These are phyloP conservation scores for Dryobotodes eremita DNA, from an alignment of 2,888 invertebrate genomes.

Conservation along the genomic window DNA sequence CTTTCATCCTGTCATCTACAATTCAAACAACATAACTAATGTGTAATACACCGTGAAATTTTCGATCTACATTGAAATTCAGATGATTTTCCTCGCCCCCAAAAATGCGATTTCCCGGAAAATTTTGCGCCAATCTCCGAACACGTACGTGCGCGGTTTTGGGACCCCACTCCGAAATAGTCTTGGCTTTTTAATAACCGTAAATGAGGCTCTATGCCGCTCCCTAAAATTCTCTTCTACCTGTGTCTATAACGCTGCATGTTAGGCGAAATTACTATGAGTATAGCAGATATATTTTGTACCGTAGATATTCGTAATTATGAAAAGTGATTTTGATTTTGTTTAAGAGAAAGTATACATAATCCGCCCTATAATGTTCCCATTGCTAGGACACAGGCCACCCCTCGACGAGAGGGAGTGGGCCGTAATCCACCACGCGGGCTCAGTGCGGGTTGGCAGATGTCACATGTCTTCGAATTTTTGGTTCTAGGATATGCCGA, in stretches of 20 bases:
- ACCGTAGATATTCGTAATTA: not conserved
- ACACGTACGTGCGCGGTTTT: slow-evolving; percentile 63
- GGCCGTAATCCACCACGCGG: too few species aligned
- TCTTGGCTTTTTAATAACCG: slow-evolving; percentile 79
- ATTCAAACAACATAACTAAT: slow-evolving; percentile 22
- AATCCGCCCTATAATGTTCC: too few species aligned
- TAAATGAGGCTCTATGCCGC: slow-evolving; percentile 70
- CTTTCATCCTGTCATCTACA: not conserved
- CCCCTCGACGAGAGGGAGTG: too few species aligned
- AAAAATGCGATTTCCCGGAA: slow-evolving; percentile 50
- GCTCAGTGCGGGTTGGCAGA: too few species aligned
- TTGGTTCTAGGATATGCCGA: too few species aligned
- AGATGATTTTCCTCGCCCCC: slow-evolving; percentile 35
- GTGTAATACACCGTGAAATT: slow-evolving; percentile 48
- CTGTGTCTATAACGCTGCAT: slow-evolving; percentile 21
- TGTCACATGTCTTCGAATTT: too few species aligned
- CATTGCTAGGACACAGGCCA: too few species aligned
- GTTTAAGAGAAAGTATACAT: not conserved
- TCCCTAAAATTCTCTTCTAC: slow-evolving; percentile 48
- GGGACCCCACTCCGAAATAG: slow-evolving; percentile 72
- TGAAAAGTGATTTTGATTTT: not conserved
- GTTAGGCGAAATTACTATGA: slow-evolving; percentile 24
- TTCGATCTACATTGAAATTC: slow-evolving; percentile 56
- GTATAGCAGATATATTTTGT: slow-evolving; percentile 6
- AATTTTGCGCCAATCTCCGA: slow-evolving; percentile 59